Conservation (phyloP, 2,888 invertebrate genomes). For the Pheosia gnoma region DNA sequence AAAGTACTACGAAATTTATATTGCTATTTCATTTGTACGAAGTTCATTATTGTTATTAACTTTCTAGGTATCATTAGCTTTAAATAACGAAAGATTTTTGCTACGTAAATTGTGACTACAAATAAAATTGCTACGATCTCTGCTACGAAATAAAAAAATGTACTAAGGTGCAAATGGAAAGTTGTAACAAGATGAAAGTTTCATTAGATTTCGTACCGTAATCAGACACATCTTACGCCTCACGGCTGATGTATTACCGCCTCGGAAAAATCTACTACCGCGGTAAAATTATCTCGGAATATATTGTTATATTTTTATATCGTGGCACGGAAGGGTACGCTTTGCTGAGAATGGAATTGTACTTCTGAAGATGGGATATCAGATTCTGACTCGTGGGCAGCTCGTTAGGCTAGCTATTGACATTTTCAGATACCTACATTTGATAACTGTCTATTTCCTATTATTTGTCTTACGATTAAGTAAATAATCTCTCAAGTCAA, state of each 20-base stretch:
- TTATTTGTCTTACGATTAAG: too few relatives aligned
- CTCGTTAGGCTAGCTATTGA: too few relatives aligned
- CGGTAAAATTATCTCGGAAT: background rate
- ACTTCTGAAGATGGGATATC: background rate
- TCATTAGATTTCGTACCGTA: constrained; percentile 1
- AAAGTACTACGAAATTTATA: too few relatives aligned
- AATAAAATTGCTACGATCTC: background rate
- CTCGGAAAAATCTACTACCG: constrained; percentile 1
- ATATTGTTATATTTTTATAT: background rate
- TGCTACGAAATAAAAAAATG: background rate
- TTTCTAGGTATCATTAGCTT: too few relatives aligned
- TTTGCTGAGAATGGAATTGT: background rate
- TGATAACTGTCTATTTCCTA: too few relatives aligned
- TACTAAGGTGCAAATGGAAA: background rate
- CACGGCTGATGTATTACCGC: background rate
- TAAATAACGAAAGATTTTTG: background rate
- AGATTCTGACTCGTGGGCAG: too few relatives aligned
- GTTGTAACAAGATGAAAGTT: background rate
- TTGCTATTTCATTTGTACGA: too few relatives aligned
- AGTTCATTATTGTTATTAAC: too few relatives aligned
- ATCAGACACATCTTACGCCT: background rate
- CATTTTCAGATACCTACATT: too few relatives aligned
- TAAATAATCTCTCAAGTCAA: too few relatives aligned
- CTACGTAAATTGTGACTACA: background rate
- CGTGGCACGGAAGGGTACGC: background rate